Conservation (phyloP, 2,113 vertebrate species). For the Charina bottae region DNA sequence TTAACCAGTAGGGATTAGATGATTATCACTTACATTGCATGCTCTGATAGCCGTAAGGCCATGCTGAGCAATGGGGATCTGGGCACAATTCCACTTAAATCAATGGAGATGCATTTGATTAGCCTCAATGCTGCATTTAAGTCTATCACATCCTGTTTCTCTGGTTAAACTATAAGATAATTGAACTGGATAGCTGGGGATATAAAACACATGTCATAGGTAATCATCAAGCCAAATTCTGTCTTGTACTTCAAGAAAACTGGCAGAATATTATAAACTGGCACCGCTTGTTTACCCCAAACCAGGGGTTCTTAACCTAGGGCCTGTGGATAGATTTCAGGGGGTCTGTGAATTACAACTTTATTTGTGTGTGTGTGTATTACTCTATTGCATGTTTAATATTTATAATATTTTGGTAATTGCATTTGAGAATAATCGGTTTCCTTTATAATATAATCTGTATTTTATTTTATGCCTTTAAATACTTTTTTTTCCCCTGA, state of each 20-base stretch:
- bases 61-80: slow-evolving; percentile 38
- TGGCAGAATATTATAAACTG: fast-evolving
- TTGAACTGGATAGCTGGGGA: slow-evolving; percentile 20
- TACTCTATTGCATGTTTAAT: not conserved
- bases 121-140: slow-evolving; percentile 37
- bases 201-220: not conserved
- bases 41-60: not conserved
- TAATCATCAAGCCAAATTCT: not conserved
- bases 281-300: not conserved
- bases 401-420: not conserved
- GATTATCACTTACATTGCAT: not conserved
- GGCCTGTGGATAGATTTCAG: not conserved
- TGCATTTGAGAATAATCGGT: not conserved
- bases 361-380: not conserved
- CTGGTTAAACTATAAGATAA: slow-evolving; percentile 36
- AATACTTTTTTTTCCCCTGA: not conserved
- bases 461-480: not conserved
- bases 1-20: slow-evolving; percentile 50
- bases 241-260: not conserved
- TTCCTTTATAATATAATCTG: not conserved
- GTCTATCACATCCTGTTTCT: slow-evolving; percentile 24
- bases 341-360: not conserved
- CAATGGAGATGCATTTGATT: slow-evolving; percentile 20
- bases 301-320: not conserved
- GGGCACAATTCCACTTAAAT: slow-evolving; percentile 22